These are phyloP conservation scores for Petromus typicus DNA, from an alignment of 2,113 vertebrate species.

Conservation along the genomic window DNA sequence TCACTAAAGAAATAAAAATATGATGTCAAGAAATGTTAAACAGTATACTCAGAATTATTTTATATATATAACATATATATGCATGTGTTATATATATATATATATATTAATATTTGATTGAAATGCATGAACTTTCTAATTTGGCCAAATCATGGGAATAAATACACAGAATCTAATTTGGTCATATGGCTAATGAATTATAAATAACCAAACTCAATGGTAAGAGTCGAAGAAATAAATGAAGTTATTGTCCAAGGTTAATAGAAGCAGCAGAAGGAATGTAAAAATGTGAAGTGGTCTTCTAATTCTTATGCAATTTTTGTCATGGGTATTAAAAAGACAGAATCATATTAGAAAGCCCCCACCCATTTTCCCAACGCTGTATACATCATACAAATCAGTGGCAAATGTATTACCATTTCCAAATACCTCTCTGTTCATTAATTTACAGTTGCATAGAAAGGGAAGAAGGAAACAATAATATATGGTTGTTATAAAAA, in stretches of 20 bases:
- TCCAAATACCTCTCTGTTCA: conserved; percentile 91
- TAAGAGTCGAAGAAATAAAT: conserved; percentile 79
- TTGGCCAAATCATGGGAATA: conserved; percentile 66
- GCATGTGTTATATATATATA: background rate
- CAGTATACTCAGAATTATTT: conserved; percentile 31
- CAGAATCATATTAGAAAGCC: conserved; percentile 88
- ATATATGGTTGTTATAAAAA: conserved; percentile 88
- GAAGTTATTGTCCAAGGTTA: conserved; percentile 84
- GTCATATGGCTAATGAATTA: conserved; percentile 75
- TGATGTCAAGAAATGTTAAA: conserved; percentile 75
- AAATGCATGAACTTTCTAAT: conserved; percentile 70
- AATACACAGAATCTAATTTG: conserved; percentile 72
- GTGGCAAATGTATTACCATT: conserved; percentile 88
- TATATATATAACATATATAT: background rate
- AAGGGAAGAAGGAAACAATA: conserved; percentile 90
- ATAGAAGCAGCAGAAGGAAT: conserved; percentile 88
- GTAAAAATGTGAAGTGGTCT: conserved; percentile 89
- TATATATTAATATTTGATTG: conserved; percentile 67
- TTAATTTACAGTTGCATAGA: conserved; percentile 99
- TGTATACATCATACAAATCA: conserved; percentile 92
- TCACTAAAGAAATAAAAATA: conserved; percentile 54
- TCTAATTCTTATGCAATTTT: conserved; percentile 84
- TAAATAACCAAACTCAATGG: conserved; percentile 85
- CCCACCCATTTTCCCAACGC: conserved; percentile 86
- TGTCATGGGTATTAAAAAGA: conserved; percentile 86